Percentiles rank a stretch among this genome's conserved stretches.
Evolutionary conservation across 2,888 invertebrate genomes (phyloP).

Genomic region (Elysia crispata): DNA sequence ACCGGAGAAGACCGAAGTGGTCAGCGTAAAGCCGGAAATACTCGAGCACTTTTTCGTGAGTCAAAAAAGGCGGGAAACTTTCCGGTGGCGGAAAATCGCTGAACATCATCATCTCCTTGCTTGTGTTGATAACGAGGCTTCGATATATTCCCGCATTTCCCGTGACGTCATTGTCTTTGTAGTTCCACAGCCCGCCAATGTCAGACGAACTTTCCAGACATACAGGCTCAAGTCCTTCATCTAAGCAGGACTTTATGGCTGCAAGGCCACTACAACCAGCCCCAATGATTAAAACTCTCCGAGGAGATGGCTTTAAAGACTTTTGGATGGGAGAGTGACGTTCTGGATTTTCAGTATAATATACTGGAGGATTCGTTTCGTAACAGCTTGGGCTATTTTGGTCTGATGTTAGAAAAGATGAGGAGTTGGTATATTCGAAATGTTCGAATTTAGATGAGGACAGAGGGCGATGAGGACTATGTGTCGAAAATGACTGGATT

Average conservation of each 20-base stretch:
- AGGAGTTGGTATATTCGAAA: too few species aligned
- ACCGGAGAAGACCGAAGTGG: conserved; percentile 65
- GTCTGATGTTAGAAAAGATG: too few species aligned
- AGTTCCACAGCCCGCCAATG: conserved; percentile 75
- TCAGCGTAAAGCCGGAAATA: conserved; percentile 75
- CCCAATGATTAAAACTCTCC: conserved; percentile 54
- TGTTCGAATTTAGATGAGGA: too few species aligned
- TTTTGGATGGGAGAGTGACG: too few species aligned
- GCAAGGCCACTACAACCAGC: conserved; percentile 60
- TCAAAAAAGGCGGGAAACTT: conserved; percentile 78
- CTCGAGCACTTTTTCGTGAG: conserved; percentile 74
- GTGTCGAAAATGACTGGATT: too few species aligned
- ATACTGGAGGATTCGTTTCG: too few species aligned
- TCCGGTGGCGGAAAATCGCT: conserved; percentile 78
- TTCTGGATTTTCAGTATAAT: too few species aligned
- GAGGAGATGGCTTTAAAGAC: too few species aligned
- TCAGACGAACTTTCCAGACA: conserved; percentile 62
- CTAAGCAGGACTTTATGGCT: conserved; percentile 61
- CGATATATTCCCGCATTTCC: conserved; percentile 70
- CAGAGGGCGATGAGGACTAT: too few species aligned
- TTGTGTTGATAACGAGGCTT: conserved; percentile 74
- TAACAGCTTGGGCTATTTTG: too few species aligned
- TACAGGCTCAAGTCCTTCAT: conserved; percentile 56
- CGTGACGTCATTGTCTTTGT: conserved; percentile 55
- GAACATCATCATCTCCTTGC: conserved; percentile 75